Conservation (phyloP, 1,140 invertebrate genomes). For the Asbolus verrucosus region DNA sequence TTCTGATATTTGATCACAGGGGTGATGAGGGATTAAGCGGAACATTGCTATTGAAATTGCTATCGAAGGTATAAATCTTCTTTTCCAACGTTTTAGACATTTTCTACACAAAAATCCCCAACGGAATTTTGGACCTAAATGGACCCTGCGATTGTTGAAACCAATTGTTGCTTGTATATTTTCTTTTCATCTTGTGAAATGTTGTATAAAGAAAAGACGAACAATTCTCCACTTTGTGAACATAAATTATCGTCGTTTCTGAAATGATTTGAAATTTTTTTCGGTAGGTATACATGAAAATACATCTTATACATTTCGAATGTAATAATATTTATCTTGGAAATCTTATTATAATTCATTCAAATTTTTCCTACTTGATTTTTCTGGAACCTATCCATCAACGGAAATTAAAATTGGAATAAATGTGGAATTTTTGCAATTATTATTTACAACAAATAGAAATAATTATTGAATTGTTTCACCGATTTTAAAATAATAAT, state of each 20-base stretch:
- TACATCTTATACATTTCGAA: no score
- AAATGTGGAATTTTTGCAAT: no score
- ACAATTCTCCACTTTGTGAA: constrained; percentile 6
- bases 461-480: no score
- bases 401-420: no score
- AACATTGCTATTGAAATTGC: constrained; percentile 29
- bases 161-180: constrained; percentile 24
- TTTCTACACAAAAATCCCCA: constrained; percentile 17
- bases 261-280: no score
- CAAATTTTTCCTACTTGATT: no score
- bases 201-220: constrained; percentile 25
- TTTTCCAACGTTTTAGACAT: constrained; percentile 22
- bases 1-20: constrained; percentile 27
- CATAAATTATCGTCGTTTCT: constrained; percentile 29
- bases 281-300: no score
- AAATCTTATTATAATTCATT: no score
- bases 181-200: constrained; percentile 27
- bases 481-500: no score
- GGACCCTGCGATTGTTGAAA: constrained; percentile 1
- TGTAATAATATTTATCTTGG: no score
- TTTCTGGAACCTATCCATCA: no score
- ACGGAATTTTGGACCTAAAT: constrained; percentile 28
- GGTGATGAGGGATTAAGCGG: constrained; percentile 33
- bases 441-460: no score
- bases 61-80: constrained; percentile 35